Evolutionary conservation across 2,113 vertebrate genomes (phyloP).

Genomic region (Ptilorrhoa leucosticta): DNA sequence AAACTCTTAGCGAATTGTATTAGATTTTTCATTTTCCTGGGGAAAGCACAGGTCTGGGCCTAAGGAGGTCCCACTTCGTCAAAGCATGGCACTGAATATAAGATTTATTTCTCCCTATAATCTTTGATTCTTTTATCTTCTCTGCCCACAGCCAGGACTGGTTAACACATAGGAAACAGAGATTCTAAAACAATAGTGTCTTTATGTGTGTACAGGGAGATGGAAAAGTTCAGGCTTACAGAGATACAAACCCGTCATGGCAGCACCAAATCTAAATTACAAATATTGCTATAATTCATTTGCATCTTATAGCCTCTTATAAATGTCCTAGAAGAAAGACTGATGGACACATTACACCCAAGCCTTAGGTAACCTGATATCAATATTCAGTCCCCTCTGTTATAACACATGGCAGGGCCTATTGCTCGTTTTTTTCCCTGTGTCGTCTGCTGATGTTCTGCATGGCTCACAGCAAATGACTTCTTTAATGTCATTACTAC

Average conservation of each 20-base stretch:
- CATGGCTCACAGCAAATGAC: background rate
- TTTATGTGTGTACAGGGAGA: background rate
- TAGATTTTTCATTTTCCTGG: background rate
- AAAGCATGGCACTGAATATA: background rate
- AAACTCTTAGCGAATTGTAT: background rate
- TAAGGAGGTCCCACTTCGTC: background rate
- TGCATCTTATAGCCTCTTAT: background rate
- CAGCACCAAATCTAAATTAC: background rate
- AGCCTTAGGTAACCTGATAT: background rate
- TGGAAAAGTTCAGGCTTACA: background rate
- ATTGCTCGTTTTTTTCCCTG: fast-evolving
- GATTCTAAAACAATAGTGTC: background rate
- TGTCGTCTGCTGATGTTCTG: background rate
- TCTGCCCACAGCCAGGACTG: background rate
- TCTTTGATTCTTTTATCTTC: background rate
- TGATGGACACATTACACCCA: background rate
- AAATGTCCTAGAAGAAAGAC: background rate
- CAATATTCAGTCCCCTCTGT: background rate
- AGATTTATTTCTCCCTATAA: background rate
- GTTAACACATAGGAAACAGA: background rate
- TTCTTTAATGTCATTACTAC: background rate
- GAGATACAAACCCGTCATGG: background rate
- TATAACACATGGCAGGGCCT: background rate
- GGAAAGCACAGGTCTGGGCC: background rate
- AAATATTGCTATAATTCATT: background rate